phyloP scores from a whole-genome alignment of 2,113 vertebrate genomes.

The Urocolius indicus region DNA sequence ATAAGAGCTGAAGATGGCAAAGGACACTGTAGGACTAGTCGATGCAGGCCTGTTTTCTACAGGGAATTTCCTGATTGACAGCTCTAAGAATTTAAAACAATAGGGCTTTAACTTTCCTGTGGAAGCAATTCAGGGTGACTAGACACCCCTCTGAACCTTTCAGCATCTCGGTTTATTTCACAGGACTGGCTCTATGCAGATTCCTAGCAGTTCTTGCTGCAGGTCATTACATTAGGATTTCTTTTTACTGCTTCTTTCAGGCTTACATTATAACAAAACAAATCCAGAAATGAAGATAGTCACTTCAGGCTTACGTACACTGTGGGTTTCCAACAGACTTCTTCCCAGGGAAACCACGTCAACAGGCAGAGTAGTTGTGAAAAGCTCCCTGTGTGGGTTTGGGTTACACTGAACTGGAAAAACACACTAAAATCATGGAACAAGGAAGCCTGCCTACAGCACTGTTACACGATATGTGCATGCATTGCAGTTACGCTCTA shows the following conservation, averaged over 20 bases:
- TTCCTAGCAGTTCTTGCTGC: neutral
- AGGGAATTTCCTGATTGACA: slow-evolving; percentile 23
- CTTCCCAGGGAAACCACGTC: neutral
- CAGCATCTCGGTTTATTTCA: rapidly evolving
- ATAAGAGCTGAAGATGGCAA: slow-evolving; percentile 13
- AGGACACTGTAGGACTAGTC: slow-evolving; percentile 33
- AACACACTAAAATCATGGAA: neutral
- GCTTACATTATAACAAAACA: neutral
- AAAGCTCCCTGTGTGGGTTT: neutral
- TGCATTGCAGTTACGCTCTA: neutral
- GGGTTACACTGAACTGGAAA: neutral
- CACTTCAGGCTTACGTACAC: neutral
- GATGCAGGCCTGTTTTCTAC: slow-evolving; percentile 26
- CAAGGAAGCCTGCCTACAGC: neutral
- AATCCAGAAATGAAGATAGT: neutral
- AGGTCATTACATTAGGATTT: neutral
- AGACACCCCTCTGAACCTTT: neutral
- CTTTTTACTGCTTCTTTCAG: neutral
- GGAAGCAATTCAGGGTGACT: neutral
- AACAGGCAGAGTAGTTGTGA: neutral
- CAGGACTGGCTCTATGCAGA: neutral
- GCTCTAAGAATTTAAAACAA: slow-evolving; percentile 40
- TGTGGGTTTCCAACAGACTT: neutral
- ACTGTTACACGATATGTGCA: neutral
- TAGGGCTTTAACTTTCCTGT: slow-evolving; percentile 24